Conservation (phyloP, 1,140 invertebrate genomes). For the Drosophila saltans region DNA sequence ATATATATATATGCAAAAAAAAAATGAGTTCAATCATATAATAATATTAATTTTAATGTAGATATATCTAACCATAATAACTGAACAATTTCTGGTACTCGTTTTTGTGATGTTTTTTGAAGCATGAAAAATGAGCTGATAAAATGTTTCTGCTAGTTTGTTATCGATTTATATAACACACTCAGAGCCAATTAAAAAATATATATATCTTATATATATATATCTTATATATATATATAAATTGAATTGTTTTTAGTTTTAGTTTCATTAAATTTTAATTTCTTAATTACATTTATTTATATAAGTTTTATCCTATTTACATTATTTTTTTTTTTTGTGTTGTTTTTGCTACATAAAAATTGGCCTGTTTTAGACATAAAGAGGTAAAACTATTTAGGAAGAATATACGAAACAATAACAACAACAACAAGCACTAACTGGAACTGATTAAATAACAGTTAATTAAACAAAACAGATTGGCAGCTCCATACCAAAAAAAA, state of each 20-base stretch:
- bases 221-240: neutral
- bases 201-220: neutral
- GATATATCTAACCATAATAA: conserved; percentile 6
- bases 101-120: conserved; percentile 12
- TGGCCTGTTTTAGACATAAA: conserved; percentile 50
- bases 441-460: conserved; percentile 6
- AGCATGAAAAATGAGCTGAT: conserved; percentile 11
- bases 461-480: conserved; percentile 34
- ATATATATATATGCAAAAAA: neutral
- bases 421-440: conserved; percentile 28
- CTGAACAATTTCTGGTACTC: conserved; percentile 11
- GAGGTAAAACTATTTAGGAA: conserved; percentile 26
- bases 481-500: neutral
- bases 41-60: neutral
- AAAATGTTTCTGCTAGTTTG: conserved; percentile 11
- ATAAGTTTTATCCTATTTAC: conserved; percentile 32
- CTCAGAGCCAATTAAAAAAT: neutral
- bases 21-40: neutral
- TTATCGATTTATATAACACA: conserved; percentile 9
- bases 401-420: conserved; percentile 26
- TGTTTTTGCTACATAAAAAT: conserved; percentile 53
- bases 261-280: conserved; percentile 14
- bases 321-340: conserved; percentile 1
- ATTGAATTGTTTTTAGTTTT: neutral
- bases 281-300: conserved; percentile 37